These are phyloP conservation scores for Belgica antarctica DNA, from an alignment of 2,888 invertebrate genomes.

Conservation along the genomic window DNA sequence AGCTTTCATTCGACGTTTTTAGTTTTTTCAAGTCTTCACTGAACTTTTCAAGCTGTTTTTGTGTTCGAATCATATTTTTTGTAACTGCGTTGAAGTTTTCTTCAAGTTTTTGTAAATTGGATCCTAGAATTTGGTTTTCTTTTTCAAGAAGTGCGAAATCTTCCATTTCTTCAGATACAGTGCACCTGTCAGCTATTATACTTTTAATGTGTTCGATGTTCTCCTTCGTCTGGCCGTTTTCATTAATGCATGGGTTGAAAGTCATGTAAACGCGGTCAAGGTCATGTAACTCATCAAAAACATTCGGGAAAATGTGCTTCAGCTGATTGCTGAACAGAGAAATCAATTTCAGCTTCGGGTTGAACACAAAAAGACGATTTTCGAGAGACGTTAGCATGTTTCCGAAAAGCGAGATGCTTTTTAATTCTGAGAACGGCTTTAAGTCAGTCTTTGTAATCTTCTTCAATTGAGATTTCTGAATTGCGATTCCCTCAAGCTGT, in stretches of 20 bases:
- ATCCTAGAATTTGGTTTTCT: too few species aligned
- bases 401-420: not conserved
- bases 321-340: not conserved
- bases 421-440: not conserved
- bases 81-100: not conserved
- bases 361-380: not conserved
- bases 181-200: not conserved
- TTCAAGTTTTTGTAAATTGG: not conserved
- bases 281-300: not conserved
- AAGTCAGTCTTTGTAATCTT: not conserved
- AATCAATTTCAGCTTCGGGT: conserved; percentile 10
- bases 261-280: not conserved
- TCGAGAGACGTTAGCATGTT: not conserved
- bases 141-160: not conserved
- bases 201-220: not conserved
- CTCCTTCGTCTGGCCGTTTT: not conserved
- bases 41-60: not conserved
- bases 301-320: not conserved
- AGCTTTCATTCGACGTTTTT: not conserved
- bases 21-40: not conserved
- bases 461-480: not conserved
- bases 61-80: not conserved
- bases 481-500: not conserved
- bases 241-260: not conserved
- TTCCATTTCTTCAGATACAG: not conserved